Base-by-base conservation (phyloP, 2,888 invertebrate species). In the Conistra vaccinii region DNA sequence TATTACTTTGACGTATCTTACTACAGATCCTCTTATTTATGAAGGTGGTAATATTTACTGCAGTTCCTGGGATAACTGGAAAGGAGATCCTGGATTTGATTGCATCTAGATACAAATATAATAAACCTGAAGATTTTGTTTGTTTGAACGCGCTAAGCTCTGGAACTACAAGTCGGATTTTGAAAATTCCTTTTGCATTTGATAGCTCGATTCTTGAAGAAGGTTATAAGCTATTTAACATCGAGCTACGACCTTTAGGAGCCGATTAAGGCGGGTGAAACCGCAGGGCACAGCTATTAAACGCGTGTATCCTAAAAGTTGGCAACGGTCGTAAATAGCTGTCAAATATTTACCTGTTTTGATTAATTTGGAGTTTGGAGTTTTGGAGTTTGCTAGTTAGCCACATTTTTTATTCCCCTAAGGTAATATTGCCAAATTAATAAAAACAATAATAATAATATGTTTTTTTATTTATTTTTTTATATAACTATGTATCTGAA, bases 21-120 rank as follows among this genome's bases (percentile, higher is more conserved):
- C 53, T 78, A 78, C 61, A 65, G 74, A 78, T 68, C 61, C 58
- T 68, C 61, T 55, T 70, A 73, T 69, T 69, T 58, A 69, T 68
- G 32, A 68, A 70, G 3, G n/a, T 57, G 70, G 17, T 2, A 61
- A 69, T 75, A 70, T 78, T 78, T 66, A 66, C 68, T 3, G 57
- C 20, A 29, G n/a, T 62, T 78, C 55, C n/a, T 58, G 32, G 26
- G 58, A 48, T n/a, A 60, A 48, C 42, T 66, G 20, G 65, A 35
- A 26, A 39, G 42, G 9, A 63, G n/a, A 78, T 32, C 32, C 1
- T 23, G 35, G 26, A 10, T 78, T 78, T 70, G 69, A 42, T 70
- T 39, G 42, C 42, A 35, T 14, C n/a, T 53, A 53, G 10, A 53
- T 12, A 53, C 10, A 1, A 9, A 51, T 23, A 1, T 23, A 53